Conservation (phyloP, 92 coral and sea anemone species). For the Zoanthus solanderi region DNA sequence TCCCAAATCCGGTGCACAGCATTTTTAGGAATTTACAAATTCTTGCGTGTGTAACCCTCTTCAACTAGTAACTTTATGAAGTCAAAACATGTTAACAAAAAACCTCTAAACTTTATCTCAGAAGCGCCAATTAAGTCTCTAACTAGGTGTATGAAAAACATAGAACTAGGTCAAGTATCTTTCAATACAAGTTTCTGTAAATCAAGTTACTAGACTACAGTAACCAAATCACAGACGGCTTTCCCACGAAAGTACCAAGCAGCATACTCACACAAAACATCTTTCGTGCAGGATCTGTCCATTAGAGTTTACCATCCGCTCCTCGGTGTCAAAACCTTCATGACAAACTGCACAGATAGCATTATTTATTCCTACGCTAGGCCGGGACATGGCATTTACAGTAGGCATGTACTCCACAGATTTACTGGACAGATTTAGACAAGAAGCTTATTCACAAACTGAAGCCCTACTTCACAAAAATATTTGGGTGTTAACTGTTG, state of each 20-base stretch:
- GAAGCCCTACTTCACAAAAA: neutral
- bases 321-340: conserved; percentile 96
- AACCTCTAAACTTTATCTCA: too few relatives aligned
- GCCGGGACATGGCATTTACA: conserved; percentile 68
- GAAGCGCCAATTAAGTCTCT: too few relatives aligned
- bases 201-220: too few relatives aligned
- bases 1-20: too few relatives aligned
- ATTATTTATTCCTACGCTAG: conserved; percentile 82
- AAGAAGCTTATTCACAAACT: neutral
- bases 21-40: too few relatives aligned
- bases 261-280: conserved; percentile 93
- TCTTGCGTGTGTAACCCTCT: too few relatives aligned
- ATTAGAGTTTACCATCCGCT: conserved; percentile 99
- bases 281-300: conserved; percentile 98
- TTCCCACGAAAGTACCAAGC: neutral
- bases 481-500: conserved; percentile 41
- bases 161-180: too few relatives aligned
- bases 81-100: too few relatives aligned
- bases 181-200: too few relatives aligned
- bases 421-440: neutral
- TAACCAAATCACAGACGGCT: too few relatives aligned
- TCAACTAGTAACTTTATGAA: too few relatives aligned
- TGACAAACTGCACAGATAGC: conserved; percentile 98
- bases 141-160: too few relatives aligned
- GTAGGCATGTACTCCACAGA: conserved; percentile 68